phyloP scores from a whole-genome alignment of 2,888 invertebrate genomes.

The Epinotia nisella region DNA sequence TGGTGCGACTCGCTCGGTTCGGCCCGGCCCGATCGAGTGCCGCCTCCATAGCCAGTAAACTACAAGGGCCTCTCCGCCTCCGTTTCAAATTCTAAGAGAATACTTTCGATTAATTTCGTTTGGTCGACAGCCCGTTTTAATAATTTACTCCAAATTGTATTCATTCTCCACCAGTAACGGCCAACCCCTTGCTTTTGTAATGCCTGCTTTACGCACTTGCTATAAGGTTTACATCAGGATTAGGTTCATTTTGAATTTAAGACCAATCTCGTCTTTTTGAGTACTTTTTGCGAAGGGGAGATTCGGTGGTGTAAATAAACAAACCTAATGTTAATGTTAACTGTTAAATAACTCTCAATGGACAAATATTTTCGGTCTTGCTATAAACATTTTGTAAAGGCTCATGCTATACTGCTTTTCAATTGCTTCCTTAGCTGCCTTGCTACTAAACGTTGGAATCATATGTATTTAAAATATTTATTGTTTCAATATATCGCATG shows the following conservation, averaged over 20 bases:
- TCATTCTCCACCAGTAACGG: conserved; percentile 55
- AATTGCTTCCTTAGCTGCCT: neutral
- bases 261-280: conserved; percentile 51
- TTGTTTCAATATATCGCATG: neutral
- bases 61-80: conserved; percentile 55
- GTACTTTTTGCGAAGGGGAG: conserved; percentile 57
- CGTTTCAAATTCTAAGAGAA: conserved; percentile 68
- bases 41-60: conserved; percentile 56
- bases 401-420: conserved; percentile 46
- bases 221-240: conserved; percentile 55
- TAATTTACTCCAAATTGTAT: conserved; percentile 66
- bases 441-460: neutral
- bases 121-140: conserved; percentile 74
- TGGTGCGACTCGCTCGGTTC: conserved; percentile 25
- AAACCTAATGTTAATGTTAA: conserved; percentile 57
- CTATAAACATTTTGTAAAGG: conserved; percentile 58
- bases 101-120: conserved; percentile 75
- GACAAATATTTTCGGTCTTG: conserved; percentile 65
- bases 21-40: conserved; percentile 38
- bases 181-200: conserved; percentile 49
- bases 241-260: conserved; percentile 49
- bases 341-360: conserved; percentile 68
- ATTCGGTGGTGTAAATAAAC: conserved; percentile 66
- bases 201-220: conserved; percentile 52
- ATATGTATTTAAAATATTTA: neutral